Evolutionary conservation across 2,888 invertebrate genomes (phyloP).

Genomic region (Scaptomyza parva): DNA sequence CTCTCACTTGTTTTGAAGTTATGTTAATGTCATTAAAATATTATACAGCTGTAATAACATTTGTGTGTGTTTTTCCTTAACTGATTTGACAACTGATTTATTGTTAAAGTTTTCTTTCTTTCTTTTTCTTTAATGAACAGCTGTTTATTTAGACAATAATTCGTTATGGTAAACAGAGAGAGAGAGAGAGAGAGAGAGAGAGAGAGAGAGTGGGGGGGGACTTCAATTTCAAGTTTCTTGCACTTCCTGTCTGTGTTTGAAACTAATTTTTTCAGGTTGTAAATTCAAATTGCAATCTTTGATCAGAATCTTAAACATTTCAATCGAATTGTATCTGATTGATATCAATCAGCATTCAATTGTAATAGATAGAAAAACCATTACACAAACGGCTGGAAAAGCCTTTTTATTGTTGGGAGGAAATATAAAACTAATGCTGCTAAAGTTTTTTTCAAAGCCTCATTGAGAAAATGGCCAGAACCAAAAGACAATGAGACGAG

Average conservation of each 20-base stretch:
- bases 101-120: neutral
- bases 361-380: neutral
- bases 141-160: neutral
- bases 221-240: neutral
- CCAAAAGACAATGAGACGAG: conserved; percentile 59
- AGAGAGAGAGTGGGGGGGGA: too few species aligned
- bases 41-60: neutral
- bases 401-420: conserved; percentile 52
- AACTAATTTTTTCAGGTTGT: neutral
- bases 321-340: neutral
- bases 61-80: neutral
- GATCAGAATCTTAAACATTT: conserved; percentile 19
- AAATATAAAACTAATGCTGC: conserved; percentile 68
- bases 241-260: conserved; percentile 2
- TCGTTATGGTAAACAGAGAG: neutral
- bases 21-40: neutral
- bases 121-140: neutral
- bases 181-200: neutral
- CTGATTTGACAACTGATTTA: neutral
- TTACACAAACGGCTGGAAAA: conserved; percentile 12
- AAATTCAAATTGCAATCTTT: conserved; percentile 25
- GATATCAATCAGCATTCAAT: conserved; percentile 6
- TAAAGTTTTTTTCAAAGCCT: conserved; percentile 42
- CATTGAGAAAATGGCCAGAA: conserved; percentile 68
- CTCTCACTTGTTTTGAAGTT: neutral